These are phyloP conservation scores for Chelon labrosus DNA, from an alignment of 2,797 vertebrate genomes.

Conservation along the genomic window DNA sequence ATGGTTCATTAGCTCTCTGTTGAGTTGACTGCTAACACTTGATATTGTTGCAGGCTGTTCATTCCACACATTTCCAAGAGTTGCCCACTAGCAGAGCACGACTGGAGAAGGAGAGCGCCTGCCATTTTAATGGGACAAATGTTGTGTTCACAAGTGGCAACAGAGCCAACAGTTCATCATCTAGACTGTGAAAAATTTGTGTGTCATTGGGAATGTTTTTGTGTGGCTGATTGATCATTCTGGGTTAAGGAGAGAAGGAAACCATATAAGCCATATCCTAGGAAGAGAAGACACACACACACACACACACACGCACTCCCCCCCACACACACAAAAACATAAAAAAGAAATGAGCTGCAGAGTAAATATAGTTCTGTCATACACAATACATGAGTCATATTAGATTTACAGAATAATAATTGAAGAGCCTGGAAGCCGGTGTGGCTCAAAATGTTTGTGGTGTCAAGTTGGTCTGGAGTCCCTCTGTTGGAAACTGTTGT, in stretches of 20 bases:
- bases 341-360: no score
- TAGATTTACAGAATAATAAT: no score
- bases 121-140: constrained; percentile 55
- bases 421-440: no score
- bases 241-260: neutral
- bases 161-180: constrained; percentile 42
- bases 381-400: no score
- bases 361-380: no score
- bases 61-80: constrained; percentile 64
- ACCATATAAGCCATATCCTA: neutral
- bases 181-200: constrained; percentile 29
- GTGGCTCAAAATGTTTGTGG: no score
- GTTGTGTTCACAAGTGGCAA: constrained; percentile 50
- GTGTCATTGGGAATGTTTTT: constrained; percentile 23
- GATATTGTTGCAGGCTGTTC: constrained; percentile 81
- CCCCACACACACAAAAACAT: no score
- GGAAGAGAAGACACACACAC: neutral
- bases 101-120: constrained; percentile 48
- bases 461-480: no score
- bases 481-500: no score
- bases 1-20: constrained; percentile 83
- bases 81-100: constrained; percentile 64
- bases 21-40: constrained; percentile 80
- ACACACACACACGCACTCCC: no score
- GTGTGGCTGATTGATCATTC: constrained; percentile 28